These are phyloP conservation scores for Drosophila pandora DNA, from an alignment of 1,140 invertebrate genomes.

Conservation along the genomic window DNA sequence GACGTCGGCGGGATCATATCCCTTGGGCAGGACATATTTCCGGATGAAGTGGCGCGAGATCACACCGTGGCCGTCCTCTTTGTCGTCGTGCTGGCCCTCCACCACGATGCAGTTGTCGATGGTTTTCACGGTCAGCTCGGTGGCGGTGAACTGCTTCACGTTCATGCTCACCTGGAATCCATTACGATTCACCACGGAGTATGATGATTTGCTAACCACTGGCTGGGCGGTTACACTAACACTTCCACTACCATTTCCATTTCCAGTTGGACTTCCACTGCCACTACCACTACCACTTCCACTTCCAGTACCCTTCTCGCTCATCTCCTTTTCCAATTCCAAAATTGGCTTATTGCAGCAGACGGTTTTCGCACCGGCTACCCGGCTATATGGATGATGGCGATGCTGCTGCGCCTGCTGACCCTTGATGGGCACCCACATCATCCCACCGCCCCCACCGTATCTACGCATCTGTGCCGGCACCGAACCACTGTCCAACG, in stretches of 20 bases:
- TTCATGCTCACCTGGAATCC: constrained; percentile 87
- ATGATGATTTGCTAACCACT: constrained; percentile 55
- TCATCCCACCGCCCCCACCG: constrained; percentile 41
- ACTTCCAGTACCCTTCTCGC: constrained; percentile 43
- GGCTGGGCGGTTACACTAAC: constrained; percentile 14
- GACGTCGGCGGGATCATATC: constrained; percentile 87
- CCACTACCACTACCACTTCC: neutral
- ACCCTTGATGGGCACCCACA: constrained; percentile 73
- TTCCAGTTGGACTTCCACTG: constrained; percentile 5
- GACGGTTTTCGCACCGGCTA: constrained; percentile 68
- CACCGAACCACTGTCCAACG: constrained; percentile 22
- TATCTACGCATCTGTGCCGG: constrained; percentile 53
- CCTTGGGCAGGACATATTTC: constrained; percentile 89
- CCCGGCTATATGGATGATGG: constrained; percentile 75
- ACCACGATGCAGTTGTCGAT: constrained; percentile 88
- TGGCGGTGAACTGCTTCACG: constrained; percentile 89
- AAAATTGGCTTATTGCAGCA: constrained; percentile 74
- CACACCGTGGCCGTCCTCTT: constrained; percentile 87
- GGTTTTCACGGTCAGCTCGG: constrained; percentile 91
- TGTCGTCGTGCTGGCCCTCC: constrained; percentile 89
- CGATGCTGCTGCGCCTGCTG: constrained; percentile 56
- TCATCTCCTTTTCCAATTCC: constrained; percentile 72
- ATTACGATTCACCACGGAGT: constrained; percentile 79
- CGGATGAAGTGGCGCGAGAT: constrained; percentile 89
- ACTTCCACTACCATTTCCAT: constrained; percentile 5